Conservation (phyloP, 2,797 vertebrate genomes). For the Enteromius fasciolatus region DNA sequence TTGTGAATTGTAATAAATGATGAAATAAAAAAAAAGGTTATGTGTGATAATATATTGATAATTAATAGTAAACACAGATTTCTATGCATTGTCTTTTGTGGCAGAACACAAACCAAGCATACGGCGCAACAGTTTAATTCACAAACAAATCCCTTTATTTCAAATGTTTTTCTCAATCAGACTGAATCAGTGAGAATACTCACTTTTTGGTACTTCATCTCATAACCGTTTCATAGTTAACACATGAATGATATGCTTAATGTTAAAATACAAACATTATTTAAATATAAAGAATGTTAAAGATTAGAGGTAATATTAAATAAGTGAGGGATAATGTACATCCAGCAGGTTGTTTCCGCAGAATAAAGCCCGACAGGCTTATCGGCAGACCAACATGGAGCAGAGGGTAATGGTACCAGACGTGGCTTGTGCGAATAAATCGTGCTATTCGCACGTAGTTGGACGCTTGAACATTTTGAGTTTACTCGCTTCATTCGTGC, state of each 20-base stretch:
- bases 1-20: constrained; percentile 3
- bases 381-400: too few relatives aligned
- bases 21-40: background rate
- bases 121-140: background rate
- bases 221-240: background rate
- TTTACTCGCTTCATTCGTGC: too few relatives aligned
- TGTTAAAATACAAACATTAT: background rate
- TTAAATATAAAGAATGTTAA: background rate
- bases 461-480: too few relatives aligned
- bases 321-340: background rate
- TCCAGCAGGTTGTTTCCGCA: too few relatives aligned
- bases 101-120: background rate
- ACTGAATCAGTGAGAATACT: background rate
- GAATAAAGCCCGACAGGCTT: too few relatives aligned
- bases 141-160: background rate
- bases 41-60: background rate
- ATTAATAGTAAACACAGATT: background rate
- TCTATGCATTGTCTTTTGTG: background rate
- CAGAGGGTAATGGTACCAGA: too few relatives aligned
- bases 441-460: too few relatives aligned
- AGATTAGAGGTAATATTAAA: background rate
- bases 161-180: background rate
- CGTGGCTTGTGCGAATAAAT: too few relatives aligned
- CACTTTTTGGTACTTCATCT: background rate
- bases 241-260: background rate